A percentile compares a stretch with the other conserved stretches of the same genome.
Evolutionary conservation across 1,140 invertebrate species (phyloP).

Genomic region (Drosophila bocqueti): DNA sequence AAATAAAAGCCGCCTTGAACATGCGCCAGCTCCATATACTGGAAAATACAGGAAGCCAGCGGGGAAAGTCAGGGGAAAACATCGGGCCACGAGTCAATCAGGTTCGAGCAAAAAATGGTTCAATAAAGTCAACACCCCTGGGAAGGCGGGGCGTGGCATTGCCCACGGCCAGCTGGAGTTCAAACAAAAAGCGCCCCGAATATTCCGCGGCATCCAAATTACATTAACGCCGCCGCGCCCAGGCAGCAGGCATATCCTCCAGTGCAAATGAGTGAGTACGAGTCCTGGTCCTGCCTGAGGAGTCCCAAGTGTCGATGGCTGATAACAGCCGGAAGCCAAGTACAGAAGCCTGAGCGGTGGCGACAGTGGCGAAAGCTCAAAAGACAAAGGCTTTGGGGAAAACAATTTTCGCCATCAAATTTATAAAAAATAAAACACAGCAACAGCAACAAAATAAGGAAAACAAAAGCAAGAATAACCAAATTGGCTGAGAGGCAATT

Average conservation of each 20-base stretch:
- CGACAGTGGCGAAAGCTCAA: slow-evolving; percentile 59
- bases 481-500: slow-evolving; percentile 76
- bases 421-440: background rate
- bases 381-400: slow-evolving; percentile 68
- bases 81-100: slow-evolving; percentile 74
- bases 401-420: slow-evolving; percentile 42
- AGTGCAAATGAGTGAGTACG: slow-evolving; percentile 41
- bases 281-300: slow-evolving; percentile 14
- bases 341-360: slow-evolving; percentile 43
- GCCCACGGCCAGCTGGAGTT: slow-evolving; percentile 58
- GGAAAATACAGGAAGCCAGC: slow-evolving; percentile 3
- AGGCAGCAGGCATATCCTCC: slow-evolving; percentile 44
- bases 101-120: slow-evolving; percentile 76
- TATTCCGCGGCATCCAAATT: slow-evolving; percentile 72
- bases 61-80: slow-evolving; percentile 11
- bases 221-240: slow-evolving; percentile 75
- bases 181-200: slow-evolving; percentile 70
- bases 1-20: slow-evolving; percentile 22
- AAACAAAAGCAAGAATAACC: slow-evolving; percentile 41
- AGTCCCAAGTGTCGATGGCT: slow-evolving; percentile 77
- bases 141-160: slow-evolving; percentile 33
- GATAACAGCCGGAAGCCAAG: slow-evolving; percentile 80
- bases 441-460: slow-evolving; percentile 1
- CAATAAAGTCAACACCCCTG: slow-evolving; percentile 77
- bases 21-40: slow-evolving; percentile 6